phyloP scores from a whole-genome alignment of 2,797 vertebrate species.

The Macropus fuliginosus region DNA sequence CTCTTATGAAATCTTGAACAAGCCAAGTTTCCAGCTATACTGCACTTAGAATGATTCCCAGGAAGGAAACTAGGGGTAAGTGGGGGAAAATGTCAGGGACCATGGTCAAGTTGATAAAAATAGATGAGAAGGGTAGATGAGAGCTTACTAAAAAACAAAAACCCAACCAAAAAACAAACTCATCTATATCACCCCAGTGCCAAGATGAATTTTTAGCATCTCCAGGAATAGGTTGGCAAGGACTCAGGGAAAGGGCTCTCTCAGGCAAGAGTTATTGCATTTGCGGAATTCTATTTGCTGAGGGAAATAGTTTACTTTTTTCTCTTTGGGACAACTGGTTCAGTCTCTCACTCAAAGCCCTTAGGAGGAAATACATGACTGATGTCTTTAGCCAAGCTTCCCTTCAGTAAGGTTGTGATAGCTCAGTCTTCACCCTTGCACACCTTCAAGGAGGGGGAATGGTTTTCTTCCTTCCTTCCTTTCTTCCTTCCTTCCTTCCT shows the following conservation, averaged over 20 bases:
- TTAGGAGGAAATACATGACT: background rate
- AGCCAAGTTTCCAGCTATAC: slow-evolving; percentile 43
- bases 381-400: slow-evolving; percentile 12
- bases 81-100: slow-evolving; percentile 54
- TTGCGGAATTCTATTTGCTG: background rate
- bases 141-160: background rate
- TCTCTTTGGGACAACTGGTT: background rate
- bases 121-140: slow-evolving; percentile 24
- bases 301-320: background rate
- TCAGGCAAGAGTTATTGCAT: slow-evolving; percentile 9
- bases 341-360: background rate
- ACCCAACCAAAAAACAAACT: slow-evolving; percentile 9
- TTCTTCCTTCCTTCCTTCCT: background rate
- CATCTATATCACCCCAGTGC: slow-evolving; percentile 8
- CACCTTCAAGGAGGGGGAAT: background rate
- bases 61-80: slow-evolving; percentile 45
- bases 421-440: background rate
- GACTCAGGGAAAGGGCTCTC: slow-evolving; percentile 10
- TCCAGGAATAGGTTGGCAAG: slow-evolving; percentile 45
- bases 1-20: slow-evolving; percentile 42
- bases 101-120: slow-evolving; percentile 28
- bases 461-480: background rate
- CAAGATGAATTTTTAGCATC: slow-evolving; percentile 50
- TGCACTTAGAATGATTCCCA: background rate
- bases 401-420: background rate